These are phyloP conservation scores for Podarcis cretensis DNA, from an alignment of 2,113 vertebrate genomes.

Conservation along the genomic window DNA sequence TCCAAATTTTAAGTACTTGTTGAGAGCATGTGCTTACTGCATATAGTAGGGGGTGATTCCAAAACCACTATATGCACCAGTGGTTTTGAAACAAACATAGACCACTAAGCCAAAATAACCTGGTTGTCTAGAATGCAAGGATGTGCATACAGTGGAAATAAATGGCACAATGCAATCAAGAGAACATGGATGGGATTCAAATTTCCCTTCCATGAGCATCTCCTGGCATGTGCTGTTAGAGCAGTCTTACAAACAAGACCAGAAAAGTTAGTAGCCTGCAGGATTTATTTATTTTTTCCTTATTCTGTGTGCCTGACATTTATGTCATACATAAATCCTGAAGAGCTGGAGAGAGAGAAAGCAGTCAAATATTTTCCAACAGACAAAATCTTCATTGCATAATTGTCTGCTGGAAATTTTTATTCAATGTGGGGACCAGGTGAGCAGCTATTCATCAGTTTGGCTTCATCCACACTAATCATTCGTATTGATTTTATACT, in stretches of 20 bases:
- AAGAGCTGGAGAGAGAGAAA: not conserved
- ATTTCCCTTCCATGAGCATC: not conserved
- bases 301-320: not conserved
- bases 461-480: too few relatives aligned
- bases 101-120: not conserved
- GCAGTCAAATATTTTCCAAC: not conserved
- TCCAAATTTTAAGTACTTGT: not conserved
- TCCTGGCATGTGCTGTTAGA: not conserved
- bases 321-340: not conserved
- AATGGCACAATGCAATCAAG: not conserved
- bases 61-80: not conserved
- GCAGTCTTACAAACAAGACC: not conserved
- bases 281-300: not conserved
- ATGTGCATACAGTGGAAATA: not conserved
- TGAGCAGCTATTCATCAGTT: not conserved
- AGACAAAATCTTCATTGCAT: not conserved
- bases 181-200: too few relatives aligned
- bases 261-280: not conserved
- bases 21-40: accelerated
- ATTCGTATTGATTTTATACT: too few relatives aligned
- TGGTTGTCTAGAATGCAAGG: not conserved
- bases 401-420: not conserved
- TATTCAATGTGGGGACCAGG: not conserved
- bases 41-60: not conserved
- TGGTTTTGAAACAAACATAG: not conserved